phyloP scores from a whole-genome alignment of 1,140 invertebrate species.

The Eufriesea mexicana region DNA sequence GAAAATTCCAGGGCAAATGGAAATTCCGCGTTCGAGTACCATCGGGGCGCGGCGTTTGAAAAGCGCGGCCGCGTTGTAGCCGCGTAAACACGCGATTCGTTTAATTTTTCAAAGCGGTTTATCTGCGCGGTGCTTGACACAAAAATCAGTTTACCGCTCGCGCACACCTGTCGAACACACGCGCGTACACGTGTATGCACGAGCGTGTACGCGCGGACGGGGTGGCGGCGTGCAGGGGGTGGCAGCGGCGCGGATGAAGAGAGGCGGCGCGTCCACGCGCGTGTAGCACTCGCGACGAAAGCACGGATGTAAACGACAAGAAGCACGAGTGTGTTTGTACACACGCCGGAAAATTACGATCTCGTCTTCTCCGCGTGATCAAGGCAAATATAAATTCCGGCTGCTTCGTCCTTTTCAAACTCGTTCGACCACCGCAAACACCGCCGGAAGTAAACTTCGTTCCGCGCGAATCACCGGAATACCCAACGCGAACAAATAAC shows the following conservation, averaged over 20 bases:
- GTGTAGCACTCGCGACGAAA: not conserved
- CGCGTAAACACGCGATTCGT: slow-evolving; percentile 46
- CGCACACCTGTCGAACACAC: not conserved
- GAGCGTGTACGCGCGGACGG: too few species aligned
- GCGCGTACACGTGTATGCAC: not conserved
- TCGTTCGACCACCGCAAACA: slow-evolving; percentile 53
- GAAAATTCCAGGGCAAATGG: slow-evolving; percentile 19
- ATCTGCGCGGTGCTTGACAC: slow-evolving; percentile 42
- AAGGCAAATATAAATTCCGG: slow-evolving; percentile 56
- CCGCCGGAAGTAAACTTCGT: slow-evolving; percentile 15
- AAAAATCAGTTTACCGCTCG: slow-evolving; percentile 33
- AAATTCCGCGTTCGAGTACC: slow-evolving; percentile 29
- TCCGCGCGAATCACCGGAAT: not conserved
- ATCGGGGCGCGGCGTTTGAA: slow-evolving; percentile 20
- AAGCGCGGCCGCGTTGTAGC: slow-evolving; percentile 34
- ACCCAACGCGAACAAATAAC: not conserved
- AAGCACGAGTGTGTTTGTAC: slow-evolving; percentile 35
- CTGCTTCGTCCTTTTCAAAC: slow-evolving; percentile 29
- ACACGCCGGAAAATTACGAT: slow-evolving; percentile 55
- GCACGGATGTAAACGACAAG: slow-evolving; percentile 35
- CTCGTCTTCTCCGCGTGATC: slow-evolving; percentile 45
- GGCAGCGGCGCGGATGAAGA: too few species aligned
- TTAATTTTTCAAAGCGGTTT: slow-evolving; percentile 52
- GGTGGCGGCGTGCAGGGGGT: too few species aligned
- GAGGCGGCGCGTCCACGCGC: not conserved